Evolutionary conservation across 2,888 invertebrate genomes (phyloP), one percentile per base, ranked within the genome.

Genomic region (Silvanus unidentatus): DNA sequence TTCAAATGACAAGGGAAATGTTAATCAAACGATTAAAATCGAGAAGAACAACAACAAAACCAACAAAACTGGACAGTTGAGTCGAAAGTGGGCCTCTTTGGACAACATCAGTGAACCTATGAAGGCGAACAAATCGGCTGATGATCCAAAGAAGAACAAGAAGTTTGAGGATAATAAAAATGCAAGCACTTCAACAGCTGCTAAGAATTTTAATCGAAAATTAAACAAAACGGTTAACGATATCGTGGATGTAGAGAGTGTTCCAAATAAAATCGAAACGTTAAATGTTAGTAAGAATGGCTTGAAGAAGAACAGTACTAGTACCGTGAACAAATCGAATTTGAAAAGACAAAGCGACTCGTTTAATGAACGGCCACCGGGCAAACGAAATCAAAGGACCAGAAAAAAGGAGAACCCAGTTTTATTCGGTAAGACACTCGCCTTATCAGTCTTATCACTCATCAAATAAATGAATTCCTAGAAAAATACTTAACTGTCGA

Each of bases 1-100:
- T 6, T 39, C 42, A 5, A 64, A 65, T 16, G 64, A 63, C 47
- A 57, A 50, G 13, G 63, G 65, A 30, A 67, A 66, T 16, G 54
- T 52, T 30, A 52, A 45, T 16, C 45, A 48, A 43, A 41, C 41
- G 9, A 49, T 70, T 34, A 72, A 68, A 49, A 68, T 66, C 27
- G 68, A 70, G 28, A 72, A 70, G 51, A 15, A 13, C 3, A 37
- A 13, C n/a, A 53, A 56, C n/a, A 74, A 74, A 42, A 66, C 69
- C 30, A 61, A 63, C 32, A 74, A 72, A 57, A 57, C 67, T 0
- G 71, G 66, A 52, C 68, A 75, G 51, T 62, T 75, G 27, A 67
- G 64, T 46, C 65, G 78, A 27, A 80, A 78, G 64, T 81, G 81
- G 81, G 78, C 79, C 16, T 80, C 80, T 10, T 65, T 81, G 15